These are phyloP conservation scores for Heteromyza rotundicornis DNA, from an alignment of 2,888 invertebrate species.

Conservation along the genomic window DNA sequence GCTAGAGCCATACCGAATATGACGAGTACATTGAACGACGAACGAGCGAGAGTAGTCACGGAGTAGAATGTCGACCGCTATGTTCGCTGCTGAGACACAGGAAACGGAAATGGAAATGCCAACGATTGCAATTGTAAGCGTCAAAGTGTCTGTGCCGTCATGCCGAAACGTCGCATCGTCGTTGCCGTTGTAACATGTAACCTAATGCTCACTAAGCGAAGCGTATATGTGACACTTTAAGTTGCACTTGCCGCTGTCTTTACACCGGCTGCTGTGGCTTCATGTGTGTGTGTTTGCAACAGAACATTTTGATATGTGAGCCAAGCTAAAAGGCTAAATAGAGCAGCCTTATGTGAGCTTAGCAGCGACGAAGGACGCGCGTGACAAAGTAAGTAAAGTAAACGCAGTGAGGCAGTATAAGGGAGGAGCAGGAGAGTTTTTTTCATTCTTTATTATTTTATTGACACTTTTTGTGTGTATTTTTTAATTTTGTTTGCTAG, in stretches of 20 bases:
- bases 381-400: not conserved
- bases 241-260: not conserved
- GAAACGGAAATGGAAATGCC: not conserved
- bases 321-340: not conserved
- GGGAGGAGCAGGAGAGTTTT: not conserved
- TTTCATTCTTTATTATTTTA: not conserved
- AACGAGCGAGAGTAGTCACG: too few species aligned
- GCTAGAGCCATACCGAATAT: not conserved
- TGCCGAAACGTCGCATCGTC: not conserved
- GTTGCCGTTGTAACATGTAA: not conserved
- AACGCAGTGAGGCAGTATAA: too few species aligned
- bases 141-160: not conserved
- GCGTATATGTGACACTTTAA: conserved; percentile 1
- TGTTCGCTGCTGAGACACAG: not conserved
- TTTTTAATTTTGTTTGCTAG: too few species aligned
- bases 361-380: not conserved
- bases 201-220: not conserved
- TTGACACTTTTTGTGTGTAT: not conserved
- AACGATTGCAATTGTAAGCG: not conserved
- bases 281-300: not conserved
- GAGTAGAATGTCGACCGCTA: too few species aligned
- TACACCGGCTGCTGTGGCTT: too few species aligned
- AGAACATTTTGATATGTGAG: not conserved
- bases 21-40: too few species aligned
- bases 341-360: not conserved